Conservation (phyloP, 2,113 vertebrate genomes). For the Octodon degus region DNA sequence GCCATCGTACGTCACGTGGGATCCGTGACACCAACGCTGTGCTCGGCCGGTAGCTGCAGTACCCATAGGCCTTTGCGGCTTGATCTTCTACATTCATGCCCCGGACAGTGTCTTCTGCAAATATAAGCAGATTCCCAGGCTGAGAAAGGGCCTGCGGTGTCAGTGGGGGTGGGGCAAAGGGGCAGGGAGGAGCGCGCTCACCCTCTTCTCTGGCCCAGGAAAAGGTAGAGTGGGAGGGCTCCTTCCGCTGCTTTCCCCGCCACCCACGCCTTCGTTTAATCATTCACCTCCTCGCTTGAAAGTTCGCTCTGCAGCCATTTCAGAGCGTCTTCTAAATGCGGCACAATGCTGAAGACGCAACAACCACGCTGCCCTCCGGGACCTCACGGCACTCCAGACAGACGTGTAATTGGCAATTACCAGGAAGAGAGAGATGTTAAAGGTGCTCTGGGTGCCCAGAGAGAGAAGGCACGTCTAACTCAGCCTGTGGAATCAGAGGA, state of each 20-base stretch:
- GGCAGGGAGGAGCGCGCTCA: fast-evolving
- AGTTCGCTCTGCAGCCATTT: fast-evolving
- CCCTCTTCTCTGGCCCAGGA: not conserved
- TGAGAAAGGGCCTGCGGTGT: fast-evolving
- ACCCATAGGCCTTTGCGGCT: not conserved
- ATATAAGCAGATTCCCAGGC: not conserved
- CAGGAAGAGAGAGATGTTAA: constrained; percentile 16
- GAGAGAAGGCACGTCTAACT: fast-evolving
- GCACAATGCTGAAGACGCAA: fast-evolving
- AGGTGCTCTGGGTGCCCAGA: not conserved
- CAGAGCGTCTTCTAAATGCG: not conserved
- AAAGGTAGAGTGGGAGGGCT: fast-evolving
- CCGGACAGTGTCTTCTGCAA: not conserved
- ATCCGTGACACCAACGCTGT: fast-evolving
- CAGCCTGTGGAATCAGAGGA: not conserved
- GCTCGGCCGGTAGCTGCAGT: not conserved
- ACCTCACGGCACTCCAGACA: not conserved
- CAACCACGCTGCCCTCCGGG: constrained; percentile 21
- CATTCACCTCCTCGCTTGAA: not conserved
- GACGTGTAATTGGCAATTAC: constrained; percentile 57
- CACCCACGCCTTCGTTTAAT: fast-evolving
- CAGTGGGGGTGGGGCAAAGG: fast-evolving
- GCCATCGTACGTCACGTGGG: fast-evolving
- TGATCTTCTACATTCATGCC: not conserved
- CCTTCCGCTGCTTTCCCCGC: fast-evolving